Base-by-base conservation (phyloP, 2,113 vertebrate genomes). In the Etheostoma cragini region DNA sequence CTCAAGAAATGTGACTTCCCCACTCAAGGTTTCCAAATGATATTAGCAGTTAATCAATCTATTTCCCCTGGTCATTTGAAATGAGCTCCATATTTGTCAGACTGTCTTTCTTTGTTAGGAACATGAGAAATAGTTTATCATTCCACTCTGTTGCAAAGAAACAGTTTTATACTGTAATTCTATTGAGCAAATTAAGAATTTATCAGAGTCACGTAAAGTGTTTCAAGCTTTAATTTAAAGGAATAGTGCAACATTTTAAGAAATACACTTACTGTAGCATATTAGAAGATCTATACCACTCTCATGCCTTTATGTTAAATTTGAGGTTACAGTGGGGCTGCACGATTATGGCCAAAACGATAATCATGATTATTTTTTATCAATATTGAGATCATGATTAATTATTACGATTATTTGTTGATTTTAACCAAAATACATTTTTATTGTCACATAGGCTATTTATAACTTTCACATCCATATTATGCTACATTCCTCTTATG, bases 1-100 rank as follows among this genome's bases (percentile, higher is more conserved):
- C 76, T 58, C 4, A 81, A 84, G 64, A 78, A 82, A 80, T 63
- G 42, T 35, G 67, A 77, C 53, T 75, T 67, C 33, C n/a, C 21
- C 4, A 5, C 66, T 84, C 52, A 74, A 69, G 47, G 76, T 69
- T 47, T 79, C n/a, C 38, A 38, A 56, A 73, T 54, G 19, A 64
- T 42, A 42, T 71, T 63, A 65, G 61, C 24, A 33, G 62, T 69
- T 61, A 65, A 49, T 66, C 53, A 22, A 15, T 76, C n/a, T 24
- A 45, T 60, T 53, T 71, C 30, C 3, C 45, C 69, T 16, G 13
- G 24, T 30, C 7, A 33, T 56, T 42, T 52, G 21, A 49, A 60
- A 72, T 62, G 50, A 74, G 42, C 35, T 61, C 33, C 47, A 71
- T 75, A 60, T 86, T 69, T 75, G 47, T 26, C 12, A 30, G 7